Conservation (phyloP, 2,888 invertebrate species). For the Rhorus exstirpatorius region DNA sequence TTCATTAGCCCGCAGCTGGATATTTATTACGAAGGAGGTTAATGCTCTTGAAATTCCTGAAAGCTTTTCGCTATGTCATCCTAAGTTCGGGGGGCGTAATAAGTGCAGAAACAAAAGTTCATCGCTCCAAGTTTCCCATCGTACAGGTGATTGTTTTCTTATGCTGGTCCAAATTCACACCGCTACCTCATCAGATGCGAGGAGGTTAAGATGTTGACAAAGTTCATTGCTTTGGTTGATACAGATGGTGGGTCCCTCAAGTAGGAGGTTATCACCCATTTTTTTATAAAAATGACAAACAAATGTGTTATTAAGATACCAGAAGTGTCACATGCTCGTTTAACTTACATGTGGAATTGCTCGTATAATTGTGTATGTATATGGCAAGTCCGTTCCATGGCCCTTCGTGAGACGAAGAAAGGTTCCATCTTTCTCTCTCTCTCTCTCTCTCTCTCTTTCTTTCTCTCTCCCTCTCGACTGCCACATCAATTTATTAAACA, state of each 20-base stretch:
- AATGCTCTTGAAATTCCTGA: constrained; percentile 36
- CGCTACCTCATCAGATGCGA: too few relatives aligned
- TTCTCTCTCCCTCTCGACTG: constrained; percentile 2
- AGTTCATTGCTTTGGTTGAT: neutral
- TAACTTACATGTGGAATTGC: constrained; percentile 4
- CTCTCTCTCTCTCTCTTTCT: neutral
- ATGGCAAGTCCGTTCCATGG: neutral
- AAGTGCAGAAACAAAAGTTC: constrained; percentile 44
- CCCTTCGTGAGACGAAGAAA: constrained; percentile 50
- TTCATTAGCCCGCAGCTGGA: constrained; percentile 65
- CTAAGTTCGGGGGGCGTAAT: constrained; percentile 23
- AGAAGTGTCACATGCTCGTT: neutral
- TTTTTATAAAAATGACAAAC: neutral
- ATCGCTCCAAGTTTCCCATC: constrained; percentile 5
- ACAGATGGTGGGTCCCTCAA: neutral
- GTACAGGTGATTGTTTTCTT: too few relatives aligned
- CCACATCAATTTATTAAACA: constrained; percentile 65
- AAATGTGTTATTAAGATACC: neutral
- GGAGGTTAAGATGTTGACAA: neutral
- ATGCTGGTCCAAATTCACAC: too few relatives aligned
- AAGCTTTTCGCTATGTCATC: constrained; percentile 43
- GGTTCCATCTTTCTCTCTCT: constrained; percentile 1
- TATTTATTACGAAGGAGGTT: constrained; percentile 45
- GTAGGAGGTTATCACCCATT: neutral
- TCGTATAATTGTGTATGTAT: neutral